Base-by-base conservation (phyloP, 23 tunicate genomes). In the Styela clava region DNA sequence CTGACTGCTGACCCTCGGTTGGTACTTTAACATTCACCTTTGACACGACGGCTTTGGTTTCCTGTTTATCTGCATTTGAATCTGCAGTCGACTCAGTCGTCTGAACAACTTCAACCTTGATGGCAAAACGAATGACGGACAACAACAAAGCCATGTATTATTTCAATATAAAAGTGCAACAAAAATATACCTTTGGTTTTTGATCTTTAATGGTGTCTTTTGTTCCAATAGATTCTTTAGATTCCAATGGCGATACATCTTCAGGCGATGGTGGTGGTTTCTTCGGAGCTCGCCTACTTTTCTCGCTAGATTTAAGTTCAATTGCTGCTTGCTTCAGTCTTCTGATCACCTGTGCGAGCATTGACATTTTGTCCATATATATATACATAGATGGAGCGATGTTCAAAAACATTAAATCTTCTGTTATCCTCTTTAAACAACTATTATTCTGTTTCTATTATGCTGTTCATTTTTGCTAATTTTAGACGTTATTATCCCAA, bases 311-410 rank as follows among this genome's bases (percentile, higher is more conserved):
- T 65, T 84, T 84, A 36, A 84, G 65, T 25, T 84, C 87, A 26
- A 84, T 84, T 23, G 87, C 87, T 20, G 82, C 87, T 77, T 84
- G 87, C 37, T 84, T 84, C 36, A 84, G 64, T 19, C 87, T 34
- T 35, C 87, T 36, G n/a, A 84, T 84, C 16, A 84, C 82, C 87
- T 84, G 44, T 20, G 22, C 29, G 33, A 21, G 64, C 72, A n/a
- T n/a, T n/a, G n/a, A n/a, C n/a, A n/a, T n/a, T n/a, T n/a, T n/a
- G n/a, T n/a, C n/a, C n/a, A n/a, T n/a, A n/a, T n/a, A n/a, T 64
- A 73, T 27, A 61, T 23, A 61, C 64, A 61, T 21, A 61, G n/a
- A 23, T 22, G 64, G 64, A 21, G n/a, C 22, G 64, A 21, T 0
- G n/a, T 61, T 21, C 64, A 61, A 23, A 21, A 23, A 61, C 64